phyloP scores from a whole-genome alignment of 2,797 vertebrate genomes.

The Eurystomus glaucurus region DNA sequence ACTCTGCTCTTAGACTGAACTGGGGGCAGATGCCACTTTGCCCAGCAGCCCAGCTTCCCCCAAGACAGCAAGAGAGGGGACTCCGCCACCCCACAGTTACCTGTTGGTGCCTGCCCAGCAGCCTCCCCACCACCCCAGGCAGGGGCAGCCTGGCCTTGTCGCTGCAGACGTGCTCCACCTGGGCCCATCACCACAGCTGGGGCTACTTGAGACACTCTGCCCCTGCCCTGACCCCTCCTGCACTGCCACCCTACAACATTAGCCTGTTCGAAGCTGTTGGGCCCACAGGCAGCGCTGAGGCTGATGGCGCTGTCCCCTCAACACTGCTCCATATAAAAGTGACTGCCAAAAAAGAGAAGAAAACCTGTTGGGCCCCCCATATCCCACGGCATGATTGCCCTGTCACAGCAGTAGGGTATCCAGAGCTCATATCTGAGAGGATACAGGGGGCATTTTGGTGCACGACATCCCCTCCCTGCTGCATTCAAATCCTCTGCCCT shows the following conservation, averaged over 20 bases:
- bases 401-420: background rate
- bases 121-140: accelerated
- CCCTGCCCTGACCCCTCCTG: background rate
- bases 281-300: background rate
- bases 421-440: accelerated
- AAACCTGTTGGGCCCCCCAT: accelerated
- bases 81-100: accelerated
- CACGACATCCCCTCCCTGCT: background rate
- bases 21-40: background rate
- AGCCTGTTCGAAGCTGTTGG: background rate
- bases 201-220: background rate
- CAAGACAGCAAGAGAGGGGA: background rate
- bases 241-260: accelerated
- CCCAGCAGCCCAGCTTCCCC: background rate
- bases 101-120: background rate
- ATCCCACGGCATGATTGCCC: accelerated
- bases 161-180: background rate
- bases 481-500: background rate
- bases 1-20: background rate
- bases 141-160: background rate
- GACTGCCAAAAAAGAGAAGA: background rate
- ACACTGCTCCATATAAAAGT: background rate
- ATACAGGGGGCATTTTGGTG: background rate
- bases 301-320: accelerated
- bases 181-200: background rate